Conservation (phyloP, 1,140 invertebrate genomes). For the Physella acuta region DNA sequence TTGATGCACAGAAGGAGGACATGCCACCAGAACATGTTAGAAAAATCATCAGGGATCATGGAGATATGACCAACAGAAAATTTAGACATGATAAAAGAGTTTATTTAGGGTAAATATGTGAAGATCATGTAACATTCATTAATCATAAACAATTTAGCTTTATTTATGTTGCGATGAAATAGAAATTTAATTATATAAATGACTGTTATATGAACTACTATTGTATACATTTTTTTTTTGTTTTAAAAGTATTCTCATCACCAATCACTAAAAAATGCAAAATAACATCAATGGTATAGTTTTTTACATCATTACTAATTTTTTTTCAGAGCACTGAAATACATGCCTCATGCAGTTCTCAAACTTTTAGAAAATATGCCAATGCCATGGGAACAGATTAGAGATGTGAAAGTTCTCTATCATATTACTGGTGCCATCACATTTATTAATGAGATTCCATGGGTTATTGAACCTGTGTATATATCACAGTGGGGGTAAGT, state of each 20-base stretch:
- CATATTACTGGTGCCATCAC: constrained; percentile 99
- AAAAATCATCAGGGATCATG: constrained; percentile 98
- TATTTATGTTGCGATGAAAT: no score
- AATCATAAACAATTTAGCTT: no score
- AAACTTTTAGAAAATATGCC: constrained; percentile 99
- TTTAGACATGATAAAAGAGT: constrained; percentile 98
- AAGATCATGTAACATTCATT: no score
- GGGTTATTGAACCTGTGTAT: constrained; percentile 98
- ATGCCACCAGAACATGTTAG: constrained; percentile 99
- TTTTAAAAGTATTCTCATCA: neutral
- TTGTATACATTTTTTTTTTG: neutral
- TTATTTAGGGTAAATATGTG: constrained; percentile 81
- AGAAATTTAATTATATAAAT: no score
- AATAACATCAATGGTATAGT: no score
- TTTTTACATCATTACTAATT: no score
- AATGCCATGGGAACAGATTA: constrained; percentile 99
- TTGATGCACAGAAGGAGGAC: constrained; percentile 98
- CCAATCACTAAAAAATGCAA: no score
- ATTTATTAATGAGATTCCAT: constrained; percentile 99
- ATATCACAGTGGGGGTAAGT: constrained; percentile 97
- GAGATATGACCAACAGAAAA: constrained; percentile 98
- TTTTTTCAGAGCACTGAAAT: constrained; percentile 83
- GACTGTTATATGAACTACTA: no score
- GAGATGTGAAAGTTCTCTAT: constrained; percentile 95
- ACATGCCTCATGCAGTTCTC: constrained; percentile 99